Evolutionary conservation across 2,888 invertebrate species (phyloP), one percentile per base, ranked within the genome.

Genomic region (Neocrepidodera transversa): DNA sequence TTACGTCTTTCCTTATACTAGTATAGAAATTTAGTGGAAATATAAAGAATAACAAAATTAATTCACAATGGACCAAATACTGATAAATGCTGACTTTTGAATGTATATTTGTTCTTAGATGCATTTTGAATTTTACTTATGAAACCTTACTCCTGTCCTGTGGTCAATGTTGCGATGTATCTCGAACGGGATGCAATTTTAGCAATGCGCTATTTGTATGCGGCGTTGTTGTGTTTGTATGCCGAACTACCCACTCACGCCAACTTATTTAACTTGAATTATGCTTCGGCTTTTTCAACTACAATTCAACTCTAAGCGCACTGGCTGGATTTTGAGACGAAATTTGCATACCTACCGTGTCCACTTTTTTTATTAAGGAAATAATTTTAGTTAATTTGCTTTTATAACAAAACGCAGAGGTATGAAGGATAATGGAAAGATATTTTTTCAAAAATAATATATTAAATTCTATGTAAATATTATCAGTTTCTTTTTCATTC

Each of bases 181-280:
- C 45, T 50, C 51, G 58, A 60, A 60, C 62, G 53, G 49, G 55
- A 60, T 61, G 65, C 63, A 65, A 68, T 69, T 68, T 58, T 59
- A 60, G 53, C 51, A 58, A 75, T 71, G 68, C 64, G 71, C 71
- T 69, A 74, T 74, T 75, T 69, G 69, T 73, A 74, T 75, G 74
- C 75, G 72, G 67, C 70, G 66, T 68, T 60, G 65, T 65, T 62
- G 66, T 67, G 68, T 69, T 68, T 68, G 58, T 64, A 68, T 61
- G 67, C 57, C 62, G 67, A 73, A 73, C 69, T 71, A 70, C 68
- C 70, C 66, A 67, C 68, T 70, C 64, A 65, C 63, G 66, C 64
- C 65, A 67, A 69, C 61, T 67, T 55, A 52, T 62, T 59, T 62
- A 65, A 61, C 61, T 58, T 59, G 61, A 65, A 67, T 68, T 62